Evolutionary conservation across 2,888 invertebrate species (phyloP).

Genomic region (Melipona beecheii): DNA sequence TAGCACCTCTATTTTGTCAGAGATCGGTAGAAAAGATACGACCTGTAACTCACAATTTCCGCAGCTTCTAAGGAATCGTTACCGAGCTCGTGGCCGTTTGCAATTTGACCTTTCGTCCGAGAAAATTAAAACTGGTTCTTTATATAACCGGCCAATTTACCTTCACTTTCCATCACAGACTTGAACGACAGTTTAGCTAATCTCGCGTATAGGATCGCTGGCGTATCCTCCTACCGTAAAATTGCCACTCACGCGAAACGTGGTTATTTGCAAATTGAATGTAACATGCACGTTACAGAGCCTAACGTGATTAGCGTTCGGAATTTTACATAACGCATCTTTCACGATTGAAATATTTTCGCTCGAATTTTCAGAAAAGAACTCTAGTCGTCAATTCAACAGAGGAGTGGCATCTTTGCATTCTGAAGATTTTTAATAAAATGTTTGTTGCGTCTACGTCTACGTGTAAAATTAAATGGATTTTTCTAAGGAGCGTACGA

Average conservation of each 20-base stretch:
- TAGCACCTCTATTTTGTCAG: constrained; percentile 26
- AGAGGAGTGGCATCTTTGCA: too few relatives aligned
- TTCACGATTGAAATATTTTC: neutral
- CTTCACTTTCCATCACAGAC: neutral
- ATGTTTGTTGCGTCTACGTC: neutral
- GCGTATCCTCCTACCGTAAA: constrained; percentile 15
- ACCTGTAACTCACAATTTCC: constrained; percentile 55
- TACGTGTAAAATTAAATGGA: too few relatives aligned
- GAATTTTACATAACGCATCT: neutral
- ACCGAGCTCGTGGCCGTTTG: neutral
- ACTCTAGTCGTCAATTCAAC: too few relatives aligned
- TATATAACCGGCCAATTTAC: constrained; percentile 1
- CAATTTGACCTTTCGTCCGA: constrained; percentile 32
- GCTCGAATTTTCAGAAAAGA: too few relatives aligned
- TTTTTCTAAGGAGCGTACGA: too few relatives aligned
- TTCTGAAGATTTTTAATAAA: neutral
- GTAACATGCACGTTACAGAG: neutral
- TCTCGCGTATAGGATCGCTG: constrained; percentile 4
- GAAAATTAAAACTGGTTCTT: neutral
- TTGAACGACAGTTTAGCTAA: constrained; percentile 17
- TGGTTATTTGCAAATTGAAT: neutral
- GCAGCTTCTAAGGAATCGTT: constrained; percentile 48
- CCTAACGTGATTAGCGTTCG: neutral
- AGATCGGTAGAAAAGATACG: constrained; percentile 60
- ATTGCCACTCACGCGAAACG: neutral